Percentiles rank a stretch among this genome's conserved stretches.
Evolutionary conservation across 2,113 vertebrate species (phyloP).

Genomic region (Melanerpes formicivorus): DNA sequence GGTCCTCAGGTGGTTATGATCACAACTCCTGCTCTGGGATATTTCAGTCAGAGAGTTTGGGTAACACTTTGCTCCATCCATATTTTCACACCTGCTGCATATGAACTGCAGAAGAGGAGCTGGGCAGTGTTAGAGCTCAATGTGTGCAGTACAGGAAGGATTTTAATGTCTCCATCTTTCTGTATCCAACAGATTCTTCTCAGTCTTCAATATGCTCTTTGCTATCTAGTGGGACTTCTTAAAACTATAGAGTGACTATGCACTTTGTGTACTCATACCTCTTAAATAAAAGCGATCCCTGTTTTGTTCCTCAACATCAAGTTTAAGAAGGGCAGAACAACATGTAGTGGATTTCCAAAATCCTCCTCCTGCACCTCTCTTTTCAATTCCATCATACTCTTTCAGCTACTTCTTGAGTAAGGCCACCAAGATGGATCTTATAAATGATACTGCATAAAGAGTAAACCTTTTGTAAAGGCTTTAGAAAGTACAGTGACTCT

Average conservation of each 20-base stretch:
- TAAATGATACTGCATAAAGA: not conserved
- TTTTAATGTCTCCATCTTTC: not conserved
- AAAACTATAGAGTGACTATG: not conserved
- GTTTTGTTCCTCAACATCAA: not conserved
- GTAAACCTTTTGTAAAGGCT: not conserved
- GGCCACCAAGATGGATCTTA: not conserved
- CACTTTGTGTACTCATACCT: not conserved
- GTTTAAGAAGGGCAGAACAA: not conserved
- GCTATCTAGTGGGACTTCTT: not conserved
- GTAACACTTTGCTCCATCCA: not conserved
- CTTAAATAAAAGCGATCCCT: not conserved
- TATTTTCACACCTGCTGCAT: not conserved
- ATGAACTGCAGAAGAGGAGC: not conserved
- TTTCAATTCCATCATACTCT: not conserved
- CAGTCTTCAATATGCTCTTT: not conserved
- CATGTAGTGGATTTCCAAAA: not conserved
- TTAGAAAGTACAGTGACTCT: not conserved
- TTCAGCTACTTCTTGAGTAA: not conserved
- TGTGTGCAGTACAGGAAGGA: not conserved
- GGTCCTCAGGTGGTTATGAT: not conserved
- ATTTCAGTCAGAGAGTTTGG: not conserved
- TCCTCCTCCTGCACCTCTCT: not conserved
- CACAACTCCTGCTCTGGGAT: not conserved
- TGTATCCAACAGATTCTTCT: not conserved
- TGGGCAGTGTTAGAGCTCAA: not conserved